A percentile compares a stretch with the other conserved stretches of the same genome.
phyloP scores from a whole-genome alignment of 1,140 invertebrate genomes.

The Pararge aegeria region DNA sequence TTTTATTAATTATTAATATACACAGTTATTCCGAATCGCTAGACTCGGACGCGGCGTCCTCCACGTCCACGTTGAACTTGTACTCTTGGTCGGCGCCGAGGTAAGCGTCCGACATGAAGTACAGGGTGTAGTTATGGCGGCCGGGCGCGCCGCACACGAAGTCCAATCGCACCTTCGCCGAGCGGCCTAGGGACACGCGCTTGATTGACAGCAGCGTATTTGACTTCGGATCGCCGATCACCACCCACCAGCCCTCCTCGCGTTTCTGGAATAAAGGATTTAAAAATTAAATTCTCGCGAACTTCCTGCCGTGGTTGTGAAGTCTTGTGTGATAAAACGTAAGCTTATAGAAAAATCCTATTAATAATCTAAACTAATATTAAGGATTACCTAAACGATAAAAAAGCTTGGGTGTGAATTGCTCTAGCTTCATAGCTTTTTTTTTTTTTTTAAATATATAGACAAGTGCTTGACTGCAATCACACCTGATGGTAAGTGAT shows the following conservation, averaged over 20 bases:
- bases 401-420: too few relatives aligned
- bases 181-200: conserved; percentile 94
- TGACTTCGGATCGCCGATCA: conserved; percentile 96
- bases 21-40: conserved; percentile 39
- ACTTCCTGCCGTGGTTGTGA: too few relatives aligned
- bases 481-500: too few relatives aligned
- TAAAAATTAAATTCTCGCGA: too few relatives aligned
- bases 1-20: too few relatives aligned
- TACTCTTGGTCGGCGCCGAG: conserved; percentile 99
- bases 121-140: conserved; percentile 95
- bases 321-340: too few relatives aligned
- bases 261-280: conserved; percentile 85
- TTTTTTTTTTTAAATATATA: too few relatives aligned
- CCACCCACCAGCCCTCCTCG: conserved; percentile 99
- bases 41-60: conserved; percentile 81
- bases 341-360: too few relatives aligned
- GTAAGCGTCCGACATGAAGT: conserved; percentile 99
- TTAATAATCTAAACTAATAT: too few relatives aligned
- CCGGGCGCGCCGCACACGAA: conserved; percentile 94
- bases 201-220: conserved; percentile 99
- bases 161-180: conserved; percentile 95
- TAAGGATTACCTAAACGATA: too few relatives aligned
- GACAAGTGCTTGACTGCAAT: too few relatives aligned
- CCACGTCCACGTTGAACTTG: conserved; percentile 90
- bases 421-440: too few relatives aligned